Evolutionary conservation across 2,888 invertebrate species (phyloP).

Genomic region (Brachyptera putata): DNA sequence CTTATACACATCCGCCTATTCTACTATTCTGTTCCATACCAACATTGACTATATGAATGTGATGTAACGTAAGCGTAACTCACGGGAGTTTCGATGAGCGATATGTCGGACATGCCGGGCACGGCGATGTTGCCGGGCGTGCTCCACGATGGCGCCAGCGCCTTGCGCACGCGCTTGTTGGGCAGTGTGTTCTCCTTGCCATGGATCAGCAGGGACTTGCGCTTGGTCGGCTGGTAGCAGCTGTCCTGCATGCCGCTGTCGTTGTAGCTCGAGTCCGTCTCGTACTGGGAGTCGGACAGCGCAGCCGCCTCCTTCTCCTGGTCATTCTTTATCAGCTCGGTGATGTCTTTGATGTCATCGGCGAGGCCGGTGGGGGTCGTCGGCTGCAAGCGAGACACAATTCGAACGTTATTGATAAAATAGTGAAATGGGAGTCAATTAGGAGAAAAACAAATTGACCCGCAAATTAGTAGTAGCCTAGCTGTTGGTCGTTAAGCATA

Average conservation of each 20-base stretch:
- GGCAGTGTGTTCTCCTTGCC: constrained; percentile 68
- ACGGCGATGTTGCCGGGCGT: constrained; percentile 47
- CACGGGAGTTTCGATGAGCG: constrained; percentile 69
- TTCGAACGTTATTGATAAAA: too few species aligned
- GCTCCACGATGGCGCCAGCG: constrained; percentile 71
- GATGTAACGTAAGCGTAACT: too few species aligned
- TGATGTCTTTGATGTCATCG: constrained; percentile 70
- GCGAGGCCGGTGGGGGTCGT: constrained; percentile 71
- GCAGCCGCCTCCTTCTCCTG: constrained; percentile 57
- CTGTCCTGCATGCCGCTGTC: constrained; percentile 49
- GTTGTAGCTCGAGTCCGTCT: constrained; percentile 42
- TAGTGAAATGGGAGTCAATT: too few species aligned
- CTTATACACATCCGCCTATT: too few species aligned
- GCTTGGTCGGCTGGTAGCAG: constrained; percentile 45
- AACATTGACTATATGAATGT: too few species aligned
- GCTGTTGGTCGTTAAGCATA: too few species aligned
- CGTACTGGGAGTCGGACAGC: constrained; percentile 45
- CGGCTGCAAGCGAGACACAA: constrained; percentile 43
- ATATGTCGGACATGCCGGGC: constrained; percentile 58
- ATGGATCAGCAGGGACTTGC: constrained; percentile 38
- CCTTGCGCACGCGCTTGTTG: constrained; percentile 71
- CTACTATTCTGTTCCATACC: too few species aligned
- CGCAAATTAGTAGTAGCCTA: too few species aligned
- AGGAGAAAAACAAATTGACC: too few species aligned
- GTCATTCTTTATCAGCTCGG: constrained; percentile 83